These are phyloP conservation scores for Hydrozoanthus tunicans DNA, from an alignment of 64 coral and sea anemone genomes.

Conservation along the genomic window DNA sequence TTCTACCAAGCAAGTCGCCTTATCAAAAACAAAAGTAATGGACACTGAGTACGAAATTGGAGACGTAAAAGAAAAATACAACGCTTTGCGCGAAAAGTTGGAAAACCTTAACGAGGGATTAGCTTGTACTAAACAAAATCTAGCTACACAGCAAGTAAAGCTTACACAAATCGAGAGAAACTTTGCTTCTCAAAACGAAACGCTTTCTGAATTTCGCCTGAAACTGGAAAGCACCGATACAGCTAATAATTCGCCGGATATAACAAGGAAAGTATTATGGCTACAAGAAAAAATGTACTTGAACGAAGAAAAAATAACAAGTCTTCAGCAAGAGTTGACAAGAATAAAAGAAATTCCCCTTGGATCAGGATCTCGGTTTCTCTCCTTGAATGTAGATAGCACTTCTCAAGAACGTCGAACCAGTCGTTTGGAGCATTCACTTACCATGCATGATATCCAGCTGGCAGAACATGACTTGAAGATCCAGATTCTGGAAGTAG, in stretches of 20 bases:
- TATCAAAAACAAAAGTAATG: constrained; percentile 7
- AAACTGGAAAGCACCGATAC: background rate
- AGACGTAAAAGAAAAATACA: constrained; percentile 9
- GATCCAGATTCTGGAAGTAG: constrained; percentile 65
- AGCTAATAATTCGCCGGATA: background rate
- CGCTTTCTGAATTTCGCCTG: constrained; percentile 26
- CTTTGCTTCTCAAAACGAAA: constrained; percentile 50
- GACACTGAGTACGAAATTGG: constrained; percentile 28
- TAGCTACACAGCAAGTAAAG: constrained; percentile 70
- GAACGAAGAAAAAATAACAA: constrained; percentile 56
- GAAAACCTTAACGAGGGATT: constrained; percentile 54
- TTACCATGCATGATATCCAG: constrained; percentile 69
- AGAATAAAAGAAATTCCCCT: background rate
- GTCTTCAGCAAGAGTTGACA: background rate
- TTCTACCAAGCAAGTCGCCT: background rate
- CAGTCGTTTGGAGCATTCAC: constrained; percentile 54
- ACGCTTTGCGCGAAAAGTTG: constrained; percentile 20
- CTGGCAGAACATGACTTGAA: constrained; percentile 79
- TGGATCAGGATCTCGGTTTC: constrained; percentile 2
- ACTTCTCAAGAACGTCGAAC: constrained; percentile 20
- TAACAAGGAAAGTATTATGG: background rate
- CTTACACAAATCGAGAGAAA: constrained; percentile 69
- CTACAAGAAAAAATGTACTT: constrained; percentile 35
- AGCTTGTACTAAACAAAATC: constrained; percentile 49
- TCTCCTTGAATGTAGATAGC: background rate